Percentiles rank a stretch among this genome's conserved stretches.
Evolutionary conservation across 1,140 invertebrate genomes (phyloP).

Genomic region (Drosophila gunungcola): DNA sequence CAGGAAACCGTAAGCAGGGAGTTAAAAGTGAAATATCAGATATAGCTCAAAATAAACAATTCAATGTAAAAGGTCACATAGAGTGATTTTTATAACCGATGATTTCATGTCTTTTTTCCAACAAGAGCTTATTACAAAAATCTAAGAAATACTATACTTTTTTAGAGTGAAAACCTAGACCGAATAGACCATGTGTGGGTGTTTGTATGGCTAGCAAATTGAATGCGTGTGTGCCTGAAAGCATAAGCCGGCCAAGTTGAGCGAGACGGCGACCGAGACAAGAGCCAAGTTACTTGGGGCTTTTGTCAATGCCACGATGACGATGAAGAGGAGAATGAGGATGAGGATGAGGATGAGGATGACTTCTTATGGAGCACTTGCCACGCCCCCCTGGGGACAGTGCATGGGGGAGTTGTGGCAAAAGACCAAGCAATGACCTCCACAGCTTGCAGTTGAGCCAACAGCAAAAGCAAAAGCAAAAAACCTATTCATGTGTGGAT

Average conservation of each 20-base stretch:
- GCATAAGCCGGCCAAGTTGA: conserved; percentile 69
- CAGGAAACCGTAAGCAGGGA: no score
- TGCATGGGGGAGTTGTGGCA: conserved; percentile 24
- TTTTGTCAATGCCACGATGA: conserved; percentile 55
- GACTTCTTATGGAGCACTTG: conserved; percentile 22
- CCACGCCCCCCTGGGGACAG: conserved; percentile 11
- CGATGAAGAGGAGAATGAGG: conserved; percentile 8
- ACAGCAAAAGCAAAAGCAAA: conserved; percentile 10
- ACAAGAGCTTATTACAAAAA: no score
- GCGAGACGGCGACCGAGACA: conserved; percentile 45
- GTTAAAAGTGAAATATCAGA: no score
- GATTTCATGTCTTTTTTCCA: no score
- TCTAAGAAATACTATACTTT: neutral
- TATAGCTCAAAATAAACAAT: no score
- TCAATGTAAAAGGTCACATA: no score
- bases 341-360: conserved; percentile 2
- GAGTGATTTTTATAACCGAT: no score
- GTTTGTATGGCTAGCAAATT: conserved; percentile 61
- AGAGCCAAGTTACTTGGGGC: conserved; percentile 53
- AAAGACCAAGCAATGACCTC: conserved; percentile 44
- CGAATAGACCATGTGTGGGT: conserved; percentile 13
- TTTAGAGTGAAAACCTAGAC: conserved; percentile 4
- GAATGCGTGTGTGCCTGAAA: conserved; percentile 69
- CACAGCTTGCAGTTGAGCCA: conserved; percentile 17
- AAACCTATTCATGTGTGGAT: conserved; percentile 29